Conservation (phyloP, 1,140 invertebrate species). For the Lepidurus arcticus region DNA sequence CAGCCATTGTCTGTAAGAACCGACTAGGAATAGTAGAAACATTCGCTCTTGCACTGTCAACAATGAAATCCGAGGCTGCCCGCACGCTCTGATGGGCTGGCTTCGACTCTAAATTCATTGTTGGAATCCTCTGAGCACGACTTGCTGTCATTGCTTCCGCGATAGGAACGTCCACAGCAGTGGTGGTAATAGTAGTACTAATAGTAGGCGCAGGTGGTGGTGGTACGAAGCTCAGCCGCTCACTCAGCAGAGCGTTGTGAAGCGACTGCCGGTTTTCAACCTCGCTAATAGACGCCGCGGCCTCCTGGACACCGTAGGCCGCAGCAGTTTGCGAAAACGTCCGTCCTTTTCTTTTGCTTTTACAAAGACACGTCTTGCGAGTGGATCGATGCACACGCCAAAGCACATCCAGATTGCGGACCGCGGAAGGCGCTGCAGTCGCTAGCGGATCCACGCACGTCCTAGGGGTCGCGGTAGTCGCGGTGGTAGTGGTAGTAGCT, state of each 20-base stretch:
- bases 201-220: neutral
- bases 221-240: neutral
- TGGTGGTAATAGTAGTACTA: neutral
- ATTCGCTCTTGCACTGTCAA: no score
- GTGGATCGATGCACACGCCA: neutral
- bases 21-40: no score
- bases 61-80: no score
- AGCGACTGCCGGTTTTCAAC: neutral
- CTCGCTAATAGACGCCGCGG: neutral
- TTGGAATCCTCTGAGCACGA: constrained; percentile 4
- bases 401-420: neutral
- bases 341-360: neutral
- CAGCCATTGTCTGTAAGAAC: no score
- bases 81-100: no score
- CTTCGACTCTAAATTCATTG: neutral
- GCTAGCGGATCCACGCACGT: neutral
- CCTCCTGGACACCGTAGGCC: neutral
- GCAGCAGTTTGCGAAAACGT: neutral
- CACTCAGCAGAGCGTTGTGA: no score
- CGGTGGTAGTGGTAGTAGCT: neutral
- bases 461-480: neutral
- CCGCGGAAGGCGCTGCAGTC: neutral
- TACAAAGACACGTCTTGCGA: constrained; percentile 2
- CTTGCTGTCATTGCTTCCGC: neutral
- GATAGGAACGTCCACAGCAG: neutral